Evolutionary conservation across 2,113 vertebrate genomes (phyloP).

Genomic region (Erinaceus europaeus): DNA sequence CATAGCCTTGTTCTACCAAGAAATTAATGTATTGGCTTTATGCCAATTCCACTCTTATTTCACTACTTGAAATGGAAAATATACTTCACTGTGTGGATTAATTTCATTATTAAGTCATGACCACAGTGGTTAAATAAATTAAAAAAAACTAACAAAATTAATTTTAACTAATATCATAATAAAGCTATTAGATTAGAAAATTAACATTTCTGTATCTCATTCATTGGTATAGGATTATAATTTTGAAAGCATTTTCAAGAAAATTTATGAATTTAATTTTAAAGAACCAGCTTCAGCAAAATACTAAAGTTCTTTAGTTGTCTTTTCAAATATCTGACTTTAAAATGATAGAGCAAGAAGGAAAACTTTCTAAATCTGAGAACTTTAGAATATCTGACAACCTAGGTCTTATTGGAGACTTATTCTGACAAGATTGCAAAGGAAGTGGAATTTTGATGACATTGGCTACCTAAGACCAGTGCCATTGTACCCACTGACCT

Average conservation of each 20-base stretch:
- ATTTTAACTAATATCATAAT: background rate
- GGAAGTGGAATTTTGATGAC: background rate
- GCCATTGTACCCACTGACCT: background rate
- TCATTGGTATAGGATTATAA: background rate
- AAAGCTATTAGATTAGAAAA: background rate
- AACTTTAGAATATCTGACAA: background rate
- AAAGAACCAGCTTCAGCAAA: background rate
- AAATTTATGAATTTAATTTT: background rate
- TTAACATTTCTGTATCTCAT: background rate
- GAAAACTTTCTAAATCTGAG: background rate
- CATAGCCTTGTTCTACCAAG: background rate
- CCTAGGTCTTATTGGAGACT: background rate
- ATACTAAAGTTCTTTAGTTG: background rate
- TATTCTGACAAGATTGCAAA: background rate
- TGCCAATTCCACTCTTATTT: background rate
- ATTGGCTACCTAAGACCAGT: background rate
- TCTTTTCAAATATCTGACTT: background rate
- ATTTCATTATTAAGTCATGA: background rate
- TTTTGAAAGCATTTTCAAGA: background rate
- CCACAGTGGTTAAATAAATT: background rate
- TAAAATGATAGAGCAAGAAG: background rate
- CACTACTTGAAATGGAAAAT: background rate
- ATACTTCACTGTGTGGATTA: background rate
- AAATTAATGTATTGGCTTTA: background rate
- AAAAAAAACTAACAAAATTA: background rate